Evolutionary conservation across 2,113 vertebrate genomes (phyloP), one percentile per base, ranked within the genome.

Genomic region (Rhinoderma darwinii): DNA sequence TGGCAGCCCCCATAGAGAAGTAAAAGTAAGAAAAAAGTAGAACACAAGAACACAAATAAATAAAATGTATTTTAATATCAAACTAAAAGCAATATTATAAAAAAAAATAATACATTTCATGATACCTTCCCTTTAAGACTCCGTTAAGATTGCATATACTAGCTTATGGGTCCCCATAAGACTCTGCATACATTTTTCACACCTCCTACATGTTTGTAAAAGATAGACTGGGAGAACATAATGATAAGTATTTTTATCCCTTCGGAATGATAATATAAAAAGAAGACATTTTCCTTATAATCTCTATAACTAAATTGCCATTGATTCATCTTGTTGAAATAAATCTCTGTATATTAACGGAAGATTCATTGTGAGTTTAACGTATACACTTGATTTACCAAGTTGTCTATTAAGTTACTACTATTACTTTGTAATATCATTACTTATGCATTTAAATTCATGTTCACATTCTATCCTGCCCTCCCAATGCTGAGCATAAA

Each of bases 161-260:
- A 35, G 15, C 30, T 35, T 68, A 35, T 68, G 63, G 63, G 32
- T 35, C 25, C 63, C 32, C 32, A 68, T 35, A 63, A 35, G 32
- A 27, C 63, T 68, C 32, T 68, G 30, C 32, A 68, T 68, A 68
- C 14, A 30, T 66, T 66, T 35, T 68, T 68, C 63, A 68, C 63
- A 68, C 63, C 63, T 68, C 63, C 63, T 68, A 68, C 63, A 68
- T 68, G 15, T 35, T 68, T 35, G 63, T 68, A 35, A 35, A 68
- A 68, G 32, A 68, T 35, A 68, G 63, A 68, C 1, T 35, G 15
- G 17, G 32, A 68, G 30, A 68, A 68, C 63, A 68, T 68, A 68
- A 68, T 68, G 32, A 68, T 35, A 68, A 5, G 5, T 68, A 68
- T 68, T 68, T 68, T 68, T 68, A 35, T 18, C 12, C 5, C 4